phyloP scores from a whole-genome alignment of 2,888 invertebrate genomes.

The Caenorhabditis imperialis region DNA sequence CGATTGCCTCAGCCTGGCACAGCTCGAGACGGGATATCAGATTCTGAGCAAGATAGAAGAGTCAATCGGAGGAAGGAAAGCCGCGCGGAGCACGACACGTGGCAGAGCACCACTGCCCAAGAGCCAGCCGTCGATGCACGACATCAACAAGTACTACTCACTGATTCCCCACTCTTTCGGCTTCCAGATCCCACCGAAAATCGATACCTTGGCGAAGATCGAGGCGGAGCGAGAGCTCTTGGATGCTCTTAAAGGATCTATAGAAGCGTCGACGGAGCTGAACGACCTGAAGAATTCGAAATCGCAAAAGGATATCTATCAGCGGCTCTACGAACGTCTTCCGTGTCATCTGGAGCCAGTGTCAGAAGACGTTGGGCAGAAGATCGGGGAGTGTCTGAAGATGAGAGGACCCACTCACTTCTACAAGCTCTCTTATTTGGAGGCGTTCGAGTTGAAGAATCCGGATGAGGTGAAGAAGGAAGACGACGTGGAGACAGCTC shows the following conservation, averaged over 20 bases:
- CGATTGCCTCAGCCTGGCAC: constrained; percentile 36
- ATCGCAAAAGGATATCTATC: constrained; percentile 41
- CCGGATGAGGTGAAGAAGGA: background rate
- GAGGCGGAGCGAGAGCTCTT: constrained; percentile 41
- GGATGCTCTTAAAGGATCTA: constrained; percentile 45
- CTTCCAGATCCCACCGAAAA: constrained; percentile 44
- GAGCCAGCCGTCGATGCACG: constrained; percentile 2
- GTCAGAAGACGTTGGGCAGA: constrained; percentile 14
- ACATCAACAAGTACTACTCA: constrained; percentile 52
- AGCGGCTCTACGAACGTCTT: constrained; percentile 43
- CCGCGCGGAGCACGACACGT: constrained; percentile 27
- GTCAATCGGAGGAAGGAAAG: constrained; percentile 13
- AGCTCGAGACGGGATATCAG: constrained; percentile 39
- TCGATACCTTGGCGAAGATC: constrained; percentile 29
- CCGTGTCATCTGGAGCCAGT: constrained; percentile 37
- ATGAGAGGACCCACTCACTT: constrained; percentile 43
- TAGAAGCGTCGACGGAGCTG: constrained; percentile 46
- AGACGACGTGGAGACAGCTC: constrained; percentile 1
- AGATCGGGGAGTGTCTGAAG: constrained; percentile 34
- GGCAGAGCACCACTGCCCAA: constrained; percentile 2
- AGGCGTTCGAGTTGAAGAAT: constrained; percentile 39
- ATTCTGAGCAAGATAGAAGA: constrained; percentile 40
- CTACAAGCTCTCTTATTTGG: constrained; percentile 11
- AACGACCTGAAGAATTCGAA: constrained; percentile 20
- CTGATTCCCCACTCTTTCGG: constrained; percentile 53